Evolutionary conservation across 2,888 invertebrate species (phyloP), one percentile per base, ranked within the genome.

Genomic region (Oscheius myriophilus): DNA sequence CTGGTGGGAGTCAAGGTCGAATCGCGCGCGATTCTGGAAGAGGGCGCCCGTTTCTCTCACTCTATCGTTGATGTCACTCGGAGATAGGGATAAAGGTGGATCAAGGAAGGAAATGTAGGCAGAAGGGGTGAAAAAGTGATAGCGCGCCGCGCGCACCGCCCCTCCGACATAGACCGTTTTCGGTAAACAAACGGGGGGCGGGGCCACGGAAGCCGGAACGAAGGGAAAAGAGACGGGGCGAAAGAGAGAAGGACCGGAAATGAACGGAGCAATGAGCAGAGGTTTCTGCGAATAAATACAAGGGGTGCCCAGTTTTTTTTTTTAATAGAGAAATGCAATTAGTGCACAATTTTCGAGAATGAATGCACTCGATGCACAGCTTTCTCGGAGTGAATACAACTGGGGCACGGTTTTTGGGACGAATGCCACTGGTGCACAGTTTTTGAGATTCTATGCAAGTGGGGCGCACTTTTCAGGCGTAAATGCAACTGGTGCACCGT

Each of bases 131-230:
- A 54, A 54, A 63, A 63, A 25, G 62, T 39, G 45, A 65, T 54
- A 54, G 39, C 12, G 55, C 16, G 33, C 18, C 25, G 18, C n/a
- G 52, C 49, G 49, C 49, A 16, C 26, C 39, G 14, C 45, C 9
- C 33, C 1, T 16, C 21, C 23, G 16, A 23, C 23, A 12, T 7
- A 18, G 45, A 65, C 64, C 64, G 64, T 65, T 53, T 65, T 54
- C 42, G 64, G 64, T 65, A 65, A 65, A 65, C 54, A 65, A 65
- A 65, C n/a, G 39, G 25, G 52, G 62, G 53, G 55, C 61, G 49
- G 61, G 33, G 52, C 42, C 39, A 53, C 23, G 42, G 33, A 46
- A 65, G 52, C 64, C 55, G 55, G 64, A 65, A 65, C 42, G 16
- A 11, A 42, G 45, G 43, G 46, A 54, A 45, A 18, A 57, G 46